These are phyloP conservation scores for Orgyia antiqua DNA, from an alignment of 2,888 invertebrate genomes.

Conservation along the genomic window DNA sequence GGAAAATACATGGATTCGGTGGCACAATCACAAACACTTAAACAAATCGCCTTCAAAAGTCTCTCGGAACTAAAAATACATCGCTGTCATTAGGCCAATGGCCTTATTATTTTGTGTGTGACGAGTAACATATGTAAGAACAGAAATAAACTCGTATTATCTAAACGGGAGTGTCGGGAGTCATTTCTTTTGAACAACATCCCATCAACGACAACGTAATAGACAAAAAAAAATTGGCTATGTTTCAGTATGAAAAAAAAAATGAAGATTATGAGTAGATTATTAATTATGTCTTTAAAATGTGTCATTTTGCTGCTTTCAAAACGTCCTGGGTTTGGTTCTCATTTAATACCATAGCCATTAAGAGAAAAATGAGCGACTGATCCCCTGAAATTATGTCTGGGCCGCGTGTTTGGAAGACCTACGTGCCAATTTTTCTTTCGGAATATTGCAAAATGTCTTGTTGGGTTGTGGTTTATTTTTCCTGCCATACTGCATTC, in stretches of 20 bases:
- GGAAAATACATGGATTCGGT: conserved; percentile 29
- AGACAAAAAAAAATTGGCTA: conserved; percentile 58
- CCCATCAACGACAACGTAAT: conserved; percentile 34
- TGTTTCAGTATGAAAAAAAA: conserved; percentile 47
- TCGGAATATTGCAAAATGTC: no score
- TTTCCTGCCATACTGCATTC: no score
- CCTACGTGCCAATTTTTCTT: no score
- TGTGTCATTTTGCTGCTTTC: conserved; percentile 42
- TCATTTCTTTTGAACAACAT: conserved; percentile 47
- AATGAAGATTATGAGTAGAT: conserved; percentile 38
- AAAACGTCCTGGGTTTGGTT: no score
- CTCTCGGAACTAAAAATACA: conserved; percentile 56
- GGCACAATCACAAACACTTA: conserved; percentile 38
- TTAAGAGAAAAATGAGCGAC: no score
- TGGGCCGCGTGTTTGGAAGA: no score
- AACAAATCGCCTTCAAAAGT: conserved; percentile 56
- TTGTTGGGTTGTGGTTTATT: no score
- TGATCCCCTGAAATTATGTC: no score
- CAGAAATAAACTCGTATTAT: conserved; percentile 70
- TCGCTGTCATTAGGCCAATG: conserved; percentile 74
- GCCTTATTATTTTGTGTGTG: conserved; percentile 74
- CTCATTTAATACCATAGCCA: no score
- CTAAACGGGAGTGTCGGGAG: conserved; percentile 67
- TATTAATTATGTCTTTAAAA: conserved; percentile 51
- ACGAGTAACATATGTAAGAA: conserved; percentile 71